Percentiles rank a stretch among this genome's conserved stretches.
These are phyloP conservation scores for Bambusicola thoracicus DNA, from an alignment of 2,113 vertebrate species.

Conservation along the genomic window DNA sequence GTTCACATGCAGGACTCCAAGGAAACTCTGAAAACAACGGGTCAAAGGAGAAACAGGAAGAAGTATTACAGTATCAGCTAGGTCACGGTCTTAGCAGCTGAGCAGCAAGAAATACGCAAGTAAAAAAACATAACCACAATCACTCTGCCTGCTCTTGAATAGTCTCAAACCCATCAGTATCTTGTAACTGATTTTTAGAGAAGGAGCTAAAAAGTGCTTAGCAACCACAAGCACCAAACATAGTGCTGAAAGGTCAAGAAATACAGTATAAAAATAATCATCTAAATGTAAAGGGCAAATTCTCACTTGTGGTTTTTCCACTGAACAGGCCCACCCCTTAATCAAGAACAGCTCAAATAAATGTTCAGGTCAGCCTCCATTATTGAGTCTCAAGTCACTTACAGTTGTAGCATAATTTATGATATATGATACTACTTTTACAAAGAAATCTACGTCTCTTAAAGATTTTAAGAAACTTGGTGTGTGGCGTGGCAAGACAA, in stretches of 20 bases:
- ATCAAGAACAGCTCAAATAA: conserved; percentile 41
- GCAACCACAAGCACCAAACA: conserved; percentile 48
- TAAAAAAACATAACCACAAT: background rate
- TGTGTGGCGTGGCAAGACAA: background rate
- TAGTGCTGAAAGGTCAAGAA: conserved; percentile 58
- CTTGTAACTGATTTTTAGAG: conserved; percentile 36
- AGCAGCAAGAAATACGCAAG: conserved; percentile 1
- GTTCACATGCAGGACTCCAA: conserved; percentile 8
- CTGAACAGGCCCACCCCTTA: background rate
- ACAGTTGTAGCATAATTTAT: background rate
- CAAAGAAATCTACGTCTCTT: background rate
- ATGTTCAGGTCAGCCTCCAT: background rate
- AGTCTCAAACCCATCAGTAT: background rate
- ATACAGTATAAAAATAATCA: conserved; percentile 59
- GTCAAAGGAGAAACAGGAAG: conserved; percentile 54
- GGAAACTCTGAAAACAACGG: conserved; percentile 21
- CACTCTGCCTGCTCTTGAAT: background rate
- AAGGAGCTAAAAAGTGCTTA: conserved; percentile 35
- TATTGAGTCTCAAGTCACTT: background rate
- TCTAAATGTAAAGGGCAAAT: conserved; percentile 57
- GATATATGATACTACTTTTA: background rate
- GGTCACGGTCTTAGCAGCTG: conserved; percentile 35
- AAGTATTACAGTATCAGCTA: conserved; percentile 26
- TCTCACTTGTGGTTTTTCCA: conserved; percentile 37
- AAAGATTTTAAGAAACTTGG: background rate